Conservation (phyloP, 1,140 invertebrate species). For the Triops cancriformis region DNA sequence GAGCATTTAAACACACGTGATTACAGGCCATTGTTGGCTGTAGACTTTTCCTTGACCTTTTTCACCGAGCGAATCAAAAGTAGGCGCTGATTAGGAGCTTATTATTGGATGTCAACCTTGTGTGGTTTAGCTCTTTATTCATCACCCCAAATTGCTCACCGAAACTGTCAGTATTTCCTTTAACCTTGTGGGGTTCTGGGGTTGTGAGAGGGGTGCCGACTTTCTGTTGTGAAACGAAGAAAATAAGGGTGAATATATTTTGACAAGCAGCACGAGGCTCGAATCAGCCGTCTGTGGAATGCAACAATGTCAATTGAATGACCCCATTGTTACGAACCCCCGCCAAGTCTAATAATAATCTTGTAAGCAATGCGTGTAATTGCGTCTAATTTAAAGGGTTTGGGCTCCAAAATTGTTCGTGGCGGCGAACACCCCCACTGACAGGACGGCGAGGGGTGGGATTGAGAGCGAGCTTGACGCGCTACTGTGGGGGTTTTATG, state of each 20-base stretch:
- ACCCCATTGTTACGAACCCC: not conserved
- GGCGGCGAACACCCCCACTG: not conserved
- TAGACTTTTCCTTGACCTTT: not conserved
- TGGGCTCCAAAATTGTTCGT: not conserved
- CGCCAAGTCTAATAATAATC: not conserved
- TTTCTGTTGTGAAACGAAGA: not conserved
- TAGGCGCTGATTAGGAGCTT: not conserved
- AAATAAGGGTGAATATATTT: conserved; percentile 1
- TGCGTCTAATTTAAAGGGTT: not conserved
- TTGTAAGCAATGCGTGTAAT: conserved; percentile 1
- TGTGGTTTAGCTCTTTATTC: conserved; percentile 4
- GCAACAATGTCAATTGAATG: conserved; percentile 1
- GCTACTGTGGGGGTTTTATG: not conserved
- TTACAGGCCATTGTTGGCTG: not conserved
- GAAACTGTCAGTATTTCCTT: not conserved
- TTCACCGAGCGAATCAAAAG: not conserved
- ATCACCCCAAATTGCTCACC: not conserved
- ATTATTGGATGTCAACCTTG: not conserved
- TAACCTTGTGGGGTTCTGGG: not conserved
- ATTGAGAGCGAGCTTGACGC: not conserved
- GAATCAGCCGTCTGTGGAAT: not conserved
- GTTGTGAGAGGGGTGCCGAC: not conserved
- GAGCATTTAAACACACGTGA: not conserved
- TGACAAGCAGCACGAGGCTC: conserved; percentile 6
- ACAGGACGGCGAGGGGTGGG: not conserved